Evolutionary conservation across 1,140 invertebrate genomes (phyloP).

Genomic region (Sycobia sp.): DNA sequence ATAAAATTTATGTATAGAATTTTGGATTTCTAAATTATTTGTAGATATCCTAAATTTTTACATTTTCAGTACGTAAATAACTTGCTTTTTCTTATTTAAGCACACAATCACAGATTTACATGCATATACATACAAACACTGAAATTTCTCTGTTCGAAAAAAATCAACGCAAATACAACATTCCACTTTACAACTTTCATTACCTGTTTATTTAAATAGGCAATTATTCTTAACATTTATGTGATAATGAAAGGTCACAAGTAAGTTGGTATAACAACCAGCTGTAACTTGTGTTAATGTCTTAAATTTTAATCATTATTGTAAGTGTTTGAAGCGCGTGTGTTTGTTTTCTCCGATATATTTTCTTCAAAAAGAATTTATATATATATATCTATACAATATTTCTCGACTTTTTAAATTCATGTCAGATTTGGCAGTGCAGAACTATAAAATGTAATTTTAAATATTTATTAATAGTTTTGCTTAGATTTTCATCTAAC

Average conservation of each 20-base stretch:
- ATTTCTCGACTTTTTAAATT: constrained; percentile 14
- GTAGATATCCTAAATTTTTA: no score
- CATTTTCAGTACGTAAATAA: no score
- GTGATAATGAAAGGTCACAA: no score
- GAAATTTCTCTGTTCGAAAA: background rate
- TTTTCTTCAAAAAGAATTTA: constrained; percentile 7
- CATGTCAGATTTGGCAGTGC: background rate
- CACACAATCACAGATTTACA: constrained; percentile 33
- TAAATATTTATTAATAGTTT: constrained; percentile 10
- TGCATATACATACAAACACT: no score
- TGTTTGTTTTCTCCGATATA: background rate
- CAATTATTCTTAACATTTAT: no score
- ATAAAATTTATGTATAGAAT: no score
- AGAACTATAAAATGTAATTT: constrained; percentile 1
- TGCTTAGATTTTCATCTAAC: constrained; percentile 7
- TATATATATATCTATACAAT: constrained; percentile 14
- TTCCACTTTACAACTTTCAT: background rate
- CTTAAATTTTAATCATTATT: background rate
- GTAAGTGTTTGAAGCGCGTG: background rate
- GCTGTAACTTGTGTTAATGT: background rate
- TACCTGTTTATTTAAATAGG: constrained; percentile 4
- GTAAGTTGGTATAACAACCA: no score
- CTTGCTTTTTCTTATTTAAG: constrained; percentile 2
- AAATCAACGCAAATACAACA: constrained; percentile 12
- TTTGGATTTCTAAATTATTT: no score